These are phyloP conservation scores for Danaus melanippus DNA, from an alignment of 1,140 invertebrate genomes.

Conservation along the genomic window DNA sequence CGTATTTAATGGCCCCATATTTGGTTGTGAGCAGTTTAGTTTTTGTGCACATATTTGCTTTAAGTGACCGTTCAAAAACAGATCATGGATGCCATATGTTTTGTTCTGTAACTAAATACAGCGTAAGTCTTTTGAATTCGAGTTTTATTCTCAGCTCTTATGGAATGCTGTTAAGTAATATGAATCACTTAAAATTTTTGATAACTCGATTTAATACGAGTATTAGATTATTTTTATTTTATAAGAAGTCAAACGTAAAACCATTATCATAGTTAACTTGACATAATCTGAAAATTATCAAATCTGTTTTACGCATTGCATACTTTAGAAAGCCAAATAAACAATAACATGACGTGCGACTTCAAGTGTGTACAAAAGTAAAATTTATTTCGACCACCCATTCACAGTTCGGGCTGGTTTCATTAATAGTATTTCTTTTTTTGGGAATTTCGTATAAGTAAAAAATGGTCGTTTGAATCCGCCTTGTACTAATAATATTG, in stretches of 20 bases:
- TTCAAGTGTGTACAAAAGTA: no score
- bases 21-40: slow-evolving; percentile 29
- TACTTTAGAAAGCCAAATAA: no score
- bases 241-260: no score
- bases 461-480: slow-evolving; percentile 13
- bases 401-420: slow-evolving; percentile 12
- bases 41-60: slow-evolving; percentile 50
- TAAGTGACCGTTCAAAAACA: slow-evolving; percentile 24
- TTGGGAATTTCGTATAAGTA: slow-evolving; percentile 9
- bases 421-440: slow-evolving; percentile 14
- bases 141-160: no score
- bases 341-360: no score
- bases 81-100: slow-evolving; percentile 29
- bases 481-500: slow-evolving; percentile 14
- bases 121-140: neutral
- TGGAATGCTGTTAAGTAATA: no score
- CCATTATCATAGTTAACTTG: no score
- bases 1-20: slow-evolving; percentile 40
- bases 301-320: no score
- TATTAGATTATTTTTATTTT: no score
- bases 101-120: slow-evolving; percentile 23
- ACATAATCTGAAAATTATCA: no score
- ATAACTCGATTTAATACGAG: no score
- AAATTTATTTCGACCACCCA: slow-evolving; percentile 7
- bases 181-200: no score